A percentile compares a stretch with the other conserved stretches of the same genome.
Evolutionary conservation across 2,113 vertebrate genomes (phyloP).

Genomic region (Cryptotis parvus): DNA sequence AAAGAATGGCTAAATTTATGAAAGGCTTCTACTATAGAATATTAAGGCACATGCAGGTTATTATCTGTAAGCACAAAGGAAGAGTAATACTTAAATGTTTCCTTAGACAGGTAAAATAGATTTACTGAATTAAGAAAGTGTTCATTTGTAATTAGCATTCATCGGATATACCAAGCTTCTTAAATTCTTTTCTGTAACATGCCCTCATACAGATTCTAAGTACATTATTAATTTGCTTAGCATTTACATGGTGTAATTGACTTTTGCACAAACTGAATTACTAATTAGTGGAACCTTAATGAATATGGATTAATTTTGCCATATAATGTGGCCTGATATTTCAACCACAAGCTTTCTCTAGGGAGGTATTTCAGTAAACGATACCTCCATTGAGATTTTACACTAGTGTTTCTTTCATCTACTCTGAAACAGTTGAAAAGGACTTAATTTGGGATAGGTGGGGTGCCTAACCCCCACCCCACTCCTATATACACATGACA

Average conservation of each 20-base stretch:
- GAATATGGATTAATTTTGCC: constrained; percentile 62
- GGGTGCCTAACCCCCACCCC: no score
- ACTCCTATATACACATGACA: neutral
- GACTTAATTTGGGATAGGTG: neutral
- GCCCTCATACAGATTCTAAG: constrained; percentile 50
- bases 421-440: neutral
- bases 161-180: neutral
- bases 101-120: constrained; percentile 37
- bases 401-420: neutral
- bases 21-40: neutral
- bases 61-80: neutral
- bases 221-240: constrained; percentile 67
- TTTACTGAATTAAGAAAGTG: constrained; percentile 63
- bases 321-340: neutral
- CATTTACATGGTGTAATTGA: constrained; percentile 50
- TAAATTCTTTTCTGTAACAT: constrained; percentile 61
- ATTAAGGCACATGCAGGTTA: constrained; percentile 5
- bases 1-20: constrained; percentile 26
- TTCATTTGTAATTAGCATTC: constrained; percentile 61
- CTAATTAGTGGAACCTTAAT: constrained; percentile 61
- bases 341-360: constrained; percentile 35
- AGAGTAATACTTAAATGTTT: neutral
- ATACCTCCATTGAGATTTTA: neutral
- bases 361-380: neutral
- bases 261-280: constrained; percentile 43